Evolutionary conservation across 2,797 vertebrate genomes (phyloP).

Genomic region (Chelonia mydas): DNA sequence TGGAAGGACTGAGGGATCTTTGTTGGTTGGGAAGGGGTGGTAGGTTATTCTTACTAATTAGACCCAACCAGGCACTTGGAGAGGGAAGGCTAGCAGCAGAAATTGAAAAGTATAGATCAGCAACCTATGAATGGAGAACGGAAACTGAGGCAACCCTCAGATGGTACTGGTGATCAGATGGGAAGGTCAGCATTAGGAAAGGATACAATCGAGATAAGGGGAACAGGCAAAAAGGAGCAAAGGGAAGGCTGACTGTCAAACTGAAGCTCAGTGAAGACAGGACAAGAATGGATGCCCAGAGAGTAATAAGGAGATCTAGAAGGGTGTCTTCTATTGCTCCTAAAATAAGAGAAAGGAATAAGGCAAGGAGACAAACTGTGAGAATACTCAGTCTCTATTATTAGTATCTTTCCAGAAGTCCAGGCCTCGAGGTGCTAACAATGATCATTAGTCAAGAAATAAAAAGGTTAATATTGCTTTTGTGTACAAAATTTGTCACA

Average conservation of each 20-base stretch:
- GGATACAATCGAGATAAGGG: neutral
- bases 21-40: no score
- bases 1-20: no score
- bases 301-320: neutral
- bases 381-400: neutral
- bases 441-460: neutral
- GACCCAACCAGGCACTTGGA: neutral
- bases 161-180: neutral
- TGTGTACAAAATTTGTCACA: neutral
- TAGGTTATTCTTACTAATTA: no score
- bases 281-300: neutral
- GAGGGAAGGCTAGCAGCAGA: neutral
- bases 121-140: neutral
- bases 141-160: neutral
- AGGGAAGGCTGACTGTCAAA: neutral
- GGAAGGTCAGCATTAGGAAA: neutral
- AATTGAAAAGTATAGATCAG: neutral
- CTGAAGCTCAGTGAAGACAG: no score
- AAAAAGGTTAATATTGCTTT: neutral
- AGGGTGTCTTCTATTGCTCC: neutral
- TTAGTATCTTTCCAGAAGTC: neutral
- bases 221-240: neutral
- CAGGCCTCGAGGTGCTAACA: neutral
- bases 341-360: neutral
- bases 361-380: fast-evolving